Conservation (phyloP, 2,888 invertebrate species). For the Drosophila mulleri region DNA sequence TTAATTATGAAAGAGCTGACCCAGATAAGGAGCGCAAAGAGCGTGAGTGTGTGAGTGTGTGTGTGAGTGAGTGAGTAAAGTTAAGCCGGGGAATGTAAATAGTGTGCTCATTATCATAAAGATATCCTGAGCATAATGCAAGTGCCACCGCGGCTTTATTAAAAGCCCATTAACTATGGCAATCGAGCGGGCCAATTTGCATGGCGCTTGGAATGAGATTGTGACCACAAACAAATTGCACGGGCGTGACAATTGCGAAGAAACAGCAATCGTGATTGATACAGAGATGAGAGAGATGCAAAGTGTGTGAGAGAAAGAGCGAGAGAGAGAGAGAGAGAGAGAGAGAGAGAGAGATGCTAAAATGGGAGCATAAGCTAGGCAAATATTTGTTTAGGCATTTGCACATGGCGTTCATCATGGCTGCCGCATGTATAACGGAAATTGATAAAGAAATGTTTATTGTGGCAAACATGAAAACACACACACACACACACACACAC, state of each 20-base stretch:
- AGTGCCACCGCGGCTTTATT: conserved; percentile 39
- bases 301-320: neutral
- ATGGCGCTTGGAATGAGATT: conserved; percentile 15
- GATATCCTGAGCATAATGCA: conserved; percentile 25
- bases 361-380: conserved; percentile 14
- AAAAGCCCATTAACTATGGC: conserved; percentile 44
- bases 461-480: conserved; percentile 38
- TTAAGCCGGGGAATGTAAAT: conserved; percentile 22
- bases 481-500: conserved; percentile 21
- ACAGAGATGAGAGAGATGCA: neutral
- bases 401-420: conserved; percentile 41
- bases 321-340: neutral
- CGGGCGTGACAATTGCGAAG: conserved; percentile 45
- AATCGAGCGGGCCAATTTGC: conserved; percentile 44
- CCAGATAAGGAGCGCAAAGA: conserved; percentile 9
- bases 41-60: neutral
- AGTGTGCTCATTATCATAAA: conserved; percentile 30
- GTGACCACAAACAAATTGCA: conserved; percentile 32
- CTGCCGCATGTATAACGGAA: conserved; percentile 58
- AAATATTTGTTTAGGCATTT: conserved; percentile 67
- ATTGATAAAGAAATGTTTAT: conserved; percentile 77
- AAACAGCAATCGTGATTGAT: neutral
- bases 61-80: neutral
- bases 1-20: conserved; percentile 60
- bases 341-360: neutral